These are phyloP conservation scores for Leptosomus discolor DNA, from an alignment of 2,113 vertebrate species.

Conservation along the genomic window DNA sequence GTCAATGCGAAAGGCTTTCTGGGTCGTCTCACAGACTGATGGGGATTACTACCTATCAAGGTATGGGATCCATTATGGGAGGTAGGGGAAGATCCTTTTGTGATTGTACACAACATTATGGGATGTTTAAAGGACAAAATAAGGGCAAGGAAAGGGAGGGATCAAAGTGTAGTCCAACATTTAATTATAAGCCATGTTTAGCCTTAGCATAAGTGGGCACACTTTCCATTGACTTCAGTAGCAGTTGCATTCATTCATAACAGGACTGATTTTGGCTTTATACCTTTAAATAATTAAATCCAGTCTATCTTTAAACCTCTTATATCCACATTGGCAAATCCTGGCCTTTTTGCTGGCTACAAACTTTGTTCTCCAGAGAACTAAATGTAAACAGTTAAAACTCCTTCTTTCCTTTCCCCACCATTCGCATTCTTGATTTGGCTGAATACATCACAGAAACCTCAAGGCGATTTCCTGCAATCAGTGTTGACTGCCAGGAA, in stretches of 20 bases:
- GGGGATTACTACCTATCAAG: neutral
- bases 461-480: neutral
- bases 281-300: neutral
- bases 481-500: constrained; percentile 5
- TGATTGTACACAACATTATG: neutral
- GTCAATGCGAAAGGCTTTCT: neutral
- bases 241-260: neutral
- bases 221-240: neutral
- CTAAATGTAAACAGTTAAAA: neutral
- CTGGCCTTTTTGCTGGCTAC: neutral
- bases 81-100: neutral
- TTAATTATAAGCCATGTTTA: neutral
- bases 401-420: neutral
- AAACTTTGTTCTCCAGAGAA: neutral
- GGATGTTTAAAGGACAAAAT: neutral
- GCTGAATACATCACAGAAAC: constrained; percentile 1
- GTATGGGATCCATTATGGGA: neutral
- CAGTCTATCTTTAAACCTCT: neutral
- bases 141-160: neutral
- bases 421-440: constrained; percentile 2
- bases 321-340: neutral
- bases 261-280: neutral
- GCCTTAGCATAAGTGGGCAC: neutral
- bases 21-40: neutral
- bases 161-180: neutral